phyloP scores from a whole-genome alignment of 2,797 vertebrate genomes.

The Odontamblyopus lacepedii region DNA sequence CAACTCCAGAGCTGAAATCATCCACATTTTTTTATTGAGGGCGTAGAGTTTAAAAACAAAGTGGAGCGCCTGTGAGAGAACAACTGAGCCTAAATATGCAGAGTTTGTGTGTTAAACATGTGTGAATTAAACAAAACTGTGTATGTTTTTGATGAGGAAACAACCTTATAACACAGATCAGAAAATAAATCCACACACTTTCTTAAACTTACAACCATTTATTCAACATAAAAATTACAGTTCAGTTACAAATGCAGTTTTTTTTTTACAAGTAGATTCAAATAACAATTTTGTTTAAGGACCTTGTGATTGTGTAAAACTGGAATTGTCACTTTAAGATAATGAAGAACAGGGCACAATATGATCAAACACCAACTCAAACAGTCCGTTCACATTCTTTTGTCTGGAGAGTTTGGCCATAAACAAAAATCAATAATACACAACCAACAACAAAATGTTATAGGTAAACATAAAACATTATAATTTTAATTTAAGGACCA shows the following conservation, averaged over 20 bases:
- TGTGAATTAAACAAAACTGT: too few species aligned
- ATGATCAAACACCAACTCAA: slow-evolving; percentile 14
- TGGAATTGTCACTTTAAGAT: slow-evolving; percentile 32
- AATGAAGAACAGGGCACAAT: slow-evolving; percentile 24
- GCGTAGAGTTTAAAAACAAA: too few species aligned
- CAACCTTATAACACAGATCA: too few species aligned
- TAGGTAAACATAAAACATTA: slow-evolving; percentile 52
- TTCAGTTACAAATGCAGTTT: neutral
- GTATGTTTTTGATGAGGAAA: too few species aligned
- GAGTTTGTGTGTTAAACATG: too few species aligned
- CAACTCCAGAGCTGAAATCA: too few species aligned
- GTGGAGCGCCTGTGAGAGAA: too few species aligned
- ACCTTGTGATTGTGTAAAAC: slow-evolving; percentile 28
- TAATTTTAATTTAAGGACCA: slow-evolving; percentile 9
- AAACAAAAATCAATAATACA: slow-evolving; percentile 15
- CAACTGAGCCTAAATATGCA: too few species aligned
- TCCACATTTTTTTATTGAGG: too few species aligned
- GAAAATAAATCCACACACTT: neutral
- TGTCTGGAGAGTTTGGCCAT: slow-evolving; percentile 43
- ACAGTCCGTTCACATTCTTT: slow-evolving; percentile 25
- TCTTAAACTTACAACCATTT: slow-evolving; percentile 39
- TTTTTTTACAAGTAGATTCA: slow-evolving; percentile 9
- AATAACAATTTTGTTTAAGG: slow-evolving; percentile 31
- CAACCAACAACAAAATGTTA: slow-evolving; percentile 29
- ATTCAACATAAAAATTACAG: slow-evolving; percentile 43